Base-by-base conservation (phyloP, 2,797 vertebrate species). In the Caiman crocodilus region DNA sequence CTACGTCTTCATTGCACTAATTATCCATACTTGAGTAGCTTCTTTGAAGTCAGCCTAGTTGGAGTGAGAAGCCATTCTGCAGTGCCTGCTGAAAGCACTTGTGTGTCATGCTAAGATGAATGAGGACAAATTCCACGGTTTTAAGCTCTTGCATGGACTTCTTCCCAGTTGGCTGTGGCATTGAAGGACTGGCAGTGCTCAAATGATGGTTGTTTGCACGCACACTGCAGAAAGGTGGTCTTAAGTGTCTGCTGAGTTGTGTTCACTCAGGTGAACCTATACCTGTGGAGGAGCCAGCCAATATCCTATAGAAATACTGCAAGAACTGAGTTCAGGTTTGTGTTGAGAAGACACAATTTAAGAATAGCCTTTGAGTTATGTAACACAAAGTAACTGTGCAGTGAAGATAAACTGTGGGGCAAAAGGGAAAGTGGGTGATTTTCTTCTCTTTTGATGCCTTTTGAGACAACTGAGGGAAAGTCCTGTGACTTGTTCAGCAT, bases 201-300 rank as follows among this genome's bases (percentile, higher is more conserved):
- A 13, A 55, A 13, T 90, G 65, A 14, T 3, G 2, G 14, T 0
- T 0, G 6, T 85, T 58, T 69, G 14, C 63, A n/a, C 57, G 55
- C 3, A 0, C 0, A 0, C 55, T 25, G 28, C 32, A 23, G 20
- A 2, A 1, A 28, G 2, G 23, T 87, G 50, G 0, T 5, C 42
- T 58, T 25, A 67, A 50, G 82, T 30, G 82, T 63, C 75, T 82
- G 69, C 35, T 28, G 5, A 60, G 65, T 7, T 1, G 4, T 60
- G 16, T 67, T 87, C 65, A 28, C 30, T 78, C 67, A 1, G 21
- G 84, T 58, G 32, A 21, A 25, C 8, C 59, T 81, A 35, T 25
- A 14, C 42, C 21, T 13, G 21, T 35, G 23, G 23, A 25, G 13
- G 9, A 5, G 28, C 23, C 69, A 42, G 23, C 25, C 7, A 7